Evolutionary conservation across 2,113 vertebrate species (phyloP).

Genomic region (Caloenas nicobarica): DNA sequence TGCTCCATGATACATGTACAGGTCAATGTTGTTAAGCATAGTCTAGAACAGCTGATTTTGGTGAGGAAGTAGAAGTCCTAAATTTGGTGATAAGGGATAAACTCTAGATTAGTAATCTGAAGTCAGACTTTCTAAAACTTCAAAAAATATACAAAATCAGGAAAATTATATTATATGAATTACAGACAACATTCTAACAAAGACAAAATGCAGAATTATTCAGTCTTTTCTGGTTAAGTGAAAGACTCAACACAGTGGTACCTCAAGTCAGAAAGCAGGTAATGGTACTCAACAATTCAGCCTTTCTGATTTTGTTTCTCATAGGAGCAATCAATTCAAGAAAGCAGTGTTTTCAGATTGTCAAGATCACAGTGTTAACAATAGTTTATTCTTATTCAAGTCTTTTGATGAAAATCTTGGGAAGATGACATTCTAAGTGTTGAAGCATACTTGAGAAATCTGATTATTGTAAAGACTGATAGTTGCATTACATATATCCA

Average conservation of each 20-base stretch:
- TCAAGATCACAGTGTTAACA: neutral
- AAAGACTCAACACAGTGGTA: neutral
- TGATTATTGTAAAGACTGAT: neutral
- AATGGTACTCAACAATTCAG: neutral
- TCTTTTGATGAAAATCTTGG: conserved; percentile 10
- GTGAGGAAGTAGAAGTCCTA: neutral
- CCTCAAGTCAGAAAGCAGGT: neutral
- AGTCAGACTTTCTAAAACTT: neutral
- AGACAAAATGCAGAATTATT: neutral
- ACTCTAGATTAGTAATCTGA: neutral
- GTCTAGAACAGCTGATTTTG: neutral
- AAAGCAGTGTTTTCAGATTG: neutral
- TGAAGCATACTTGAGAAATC: neutral
- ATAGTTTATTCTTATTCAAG: conserved; percentile 18
- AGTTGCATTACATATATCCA: neutral
- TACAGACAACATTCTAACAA: neutral
- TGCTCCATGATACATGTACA: neutral
- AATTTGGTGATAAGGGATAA: neutral
- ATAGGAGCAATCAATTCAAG: neutral
- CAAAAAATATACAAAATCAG: neutral
- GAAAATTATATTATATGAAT: neutral
- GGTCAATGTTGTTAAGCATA: neutral
- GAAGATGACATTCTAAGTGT: neutral
- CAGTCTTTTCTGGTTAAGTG: neutral
- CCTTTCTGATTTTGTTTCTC: conserved; percentile 10